These are phyloP conservation scores for Channallabes apus DNA, from an alignment of 2,797 vertebrate genomes.

Conservation along the genomic window DNA sequence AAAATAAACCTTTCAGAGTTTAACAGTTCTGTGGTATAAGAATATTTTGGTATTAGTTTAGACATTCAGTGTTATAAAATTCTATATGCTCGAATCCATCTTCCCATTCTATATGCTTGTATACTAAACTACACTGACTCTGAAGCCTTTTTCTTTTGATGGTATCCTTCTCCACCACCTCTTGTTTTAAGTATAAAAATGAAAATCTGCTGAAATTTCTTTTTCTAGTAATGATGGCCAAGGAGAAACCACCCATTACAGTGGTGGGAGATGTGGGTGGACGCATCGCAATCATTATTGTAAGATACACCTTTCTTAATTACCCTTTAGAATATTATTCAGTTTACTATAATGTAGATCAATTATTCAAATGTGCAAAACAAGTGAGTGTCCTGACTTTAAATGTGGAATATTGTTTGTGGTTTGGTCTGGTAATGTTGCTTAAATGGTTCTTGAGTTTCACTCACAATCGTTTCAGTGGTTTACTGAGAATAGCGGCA, in stretches of 20 bases:
- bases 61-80: not conserved
- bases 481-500: not conserved
- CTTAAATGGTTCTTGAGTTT: not conserved
- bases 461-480: not conserved
- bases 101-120: conserved; percentile 62
- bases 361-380: not conserved
- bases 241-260: conserved; percentile 96
- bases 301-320: conserved; percentile 67
- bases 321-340: not conserved
- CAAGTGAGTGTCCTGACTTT: not conserved
- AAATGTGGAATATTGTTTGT: not conserved
- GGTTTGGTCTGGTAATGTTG: not conserved
- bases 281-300: conserved; percentile 95
- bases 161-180: not conserved
- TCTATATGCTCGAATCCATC: conserved; percentile 66
- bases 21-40: conserved; percentile 8
- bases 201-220: conserved; percentile 36
- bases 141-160: conserved; percentile 41
- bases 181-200: not conserved
- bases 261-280: conserved; percentile 98
- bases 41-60: not conserved
- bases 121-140: conserved; percentile 72
- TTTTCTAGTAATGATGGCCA: conserved; percentile 93
- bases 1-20: not conserved
- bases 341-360: too few species aligned